Evolutionary conservation across 2,888 invertebrate species (phyloP).

Genomic region (Eilema depressum): DNA sequence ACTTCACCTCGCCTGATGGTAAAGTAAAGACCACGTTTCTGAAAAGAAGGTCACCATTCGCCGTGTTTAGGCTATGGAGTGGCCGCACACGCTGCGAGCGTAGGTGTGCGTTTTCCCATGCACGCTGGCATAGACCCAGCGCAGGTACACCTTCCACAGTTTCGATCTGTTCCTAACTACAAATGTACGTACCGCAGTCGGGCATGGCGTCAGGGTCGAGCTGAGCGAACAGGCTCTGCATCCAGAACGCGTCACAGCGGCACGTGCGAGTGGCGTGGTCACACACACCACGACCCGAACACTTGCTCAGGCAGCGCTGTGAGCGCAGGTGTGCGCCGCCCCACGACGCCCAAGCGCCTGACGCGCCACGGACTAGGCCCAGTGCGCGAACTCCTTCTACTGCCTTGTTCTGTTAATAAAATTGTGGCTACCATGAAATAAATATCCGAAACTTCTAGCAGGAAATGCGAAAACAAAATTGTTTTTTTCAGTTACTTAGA

Average conservation of each 20-base stretch:
- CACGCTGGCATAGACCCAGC: too few relatives aligned
- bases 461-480: not conserved
- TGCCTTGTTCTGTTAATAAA: slow-evolving; percentile 61
- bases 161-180: not conserved
- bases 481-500: too few relatives aligned
- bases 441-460: not conserved
- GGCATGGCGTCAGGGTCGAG: slow-evolving; percentile 92
- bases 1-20: too few relatives aligned
- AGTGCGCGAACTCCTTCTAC: slow-evolving; percentile 62
- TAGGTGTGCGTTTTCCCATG: too few relatives aligned
- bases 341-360: slow-evolving; percentile 57
- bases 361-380: slow-evolving; percentile 53
- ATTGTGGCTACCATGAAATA: not conserved
- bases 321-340: slow-evolving; percentile 94
- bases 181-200: slow-evolving; percentile 90
- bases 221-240: slow-evolving; percentile 94
- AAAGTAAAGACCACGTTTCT: too few relatives aligned
- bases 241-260: slow-evolving; percentile 98
- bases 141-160: too few relatives aligned
- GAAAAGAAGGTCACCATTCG: too few relatives aligned
- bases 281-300: slow-evolving; percentile 97
- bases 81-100: too few relatives aligned
- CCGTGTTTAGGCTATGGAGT: too few relatives aligned
- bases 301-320: slow-evolving; percentile 95
- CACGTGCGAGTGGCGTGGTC: slow-evolving; percentile 94